Percentiles rank a stretch among this genome's conserved stretches.
phyloP scores from a whole-genome alignment of 2,113 vertebrate genomes.

The Pelecanus crispus region DNA sequence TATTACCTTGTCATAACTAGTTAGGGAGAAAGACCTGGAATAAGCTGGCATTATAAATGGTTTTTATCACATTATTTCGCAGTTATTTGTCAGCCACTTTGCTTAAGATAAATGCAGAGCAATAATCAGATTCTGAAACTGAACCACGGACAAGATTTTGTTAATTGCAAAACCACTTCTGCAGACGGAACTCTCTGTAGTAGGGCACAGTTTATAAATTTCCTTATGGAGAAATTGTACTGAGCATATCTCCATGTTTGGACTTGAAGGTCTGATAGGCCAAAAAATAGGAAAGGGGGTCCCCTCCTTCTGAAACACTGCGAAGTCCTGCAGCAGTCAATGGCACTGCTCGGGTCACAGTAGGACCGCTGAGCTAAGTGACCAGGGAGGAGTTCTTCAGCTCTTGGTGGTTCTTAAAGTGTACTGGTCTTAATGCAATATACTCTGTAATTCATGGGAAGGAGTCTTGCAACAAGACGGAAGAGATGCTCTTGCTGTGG shows the following conservation, averaged over 20 bases:
- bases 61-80: slow-evolving; percentile 98
- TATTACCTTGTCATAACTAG: slow-evolving; percentile 99
- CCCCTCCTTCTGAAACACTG: accelerated
- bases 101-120: slow-evolving; percentile 91
- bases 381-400: background rate
- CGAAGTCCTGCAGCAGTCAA: background rate
- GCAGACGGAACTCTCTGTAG: background rate
- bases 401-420: accelerated
- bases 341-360: background rate
- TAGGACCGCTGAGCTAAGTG: background rate
- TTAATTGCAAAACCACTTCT: slow-evolving; percentile 55
- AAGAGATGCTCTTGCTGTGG: background rate
- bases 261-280: background rate
- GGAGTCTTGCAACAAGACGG: background rate
- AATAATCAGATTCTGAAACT: slow-evolving; percentile 86
- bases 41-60: slow-evolving; percentile 86
- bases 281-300: background rate
- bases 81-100: slow-evolving; percentile 94
- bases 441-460: accelerated
- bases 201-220: background rate
- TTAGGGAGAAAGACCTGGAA: slow-evolving; percentile 89
- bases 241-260: background rate
- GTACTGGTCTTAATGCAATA: accelerated
- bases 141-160: slow-evolving; percentile 65
- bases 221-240: background rate